Percentiles rank a stretch among this genome's conserved stretches.
phyloP scores from a whole-genome alignment of 2,888 invertebrate genomes.

The Cryptus armator region DNA sequence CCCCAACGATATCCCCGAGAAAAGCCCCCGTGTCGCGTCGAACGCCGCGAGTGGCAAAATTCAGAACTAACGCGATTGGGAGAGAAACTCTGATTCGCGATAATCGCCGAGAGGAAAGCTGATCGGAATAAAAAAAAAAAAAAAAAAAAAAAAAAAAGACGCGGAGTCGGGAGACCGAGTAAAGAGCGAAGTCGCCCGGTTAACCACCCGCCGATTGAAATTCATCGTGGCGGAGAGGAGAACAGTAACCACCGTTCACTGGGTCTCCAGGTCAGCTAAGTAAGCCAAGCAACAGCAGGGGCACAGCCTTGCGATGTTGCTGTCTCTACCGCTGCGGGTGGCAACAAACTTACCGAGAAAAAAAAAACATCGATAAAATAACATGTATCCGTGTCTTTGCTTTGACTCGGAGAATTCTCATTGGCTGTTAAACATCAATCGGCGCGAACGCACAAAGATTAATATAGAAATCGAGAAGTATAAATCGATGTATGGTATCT shows the following conservation, averaged over 20 bases:
- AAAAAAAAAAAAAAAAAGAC: not conserved
- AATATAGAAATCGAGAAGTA: not conserved
- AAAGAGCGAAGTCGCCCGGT: slow-evolving; percentile 1
- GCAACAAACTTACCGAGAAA: slow-evolving; percentile 24
- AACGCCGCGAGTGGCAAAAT: not conserved
- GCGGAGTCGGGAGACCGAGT: not conserved
- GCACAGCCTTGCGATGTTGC: slow-evolving; percentile 41
- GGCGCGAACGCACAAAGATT: not conserved
- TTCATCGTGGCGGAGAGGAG: slow-evolving; percentile 73
- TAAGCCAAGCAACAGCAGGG: slow-evolving; percentile 78
- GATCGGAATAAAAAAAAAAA: slow-evolving; percentile 18
- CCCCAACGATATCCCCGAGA: too few relatives aligned
- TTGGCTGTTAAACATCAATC: not conserved
- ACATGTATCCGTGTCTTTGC: not conserved
- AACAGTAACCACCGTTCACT: slow-evolving; percentile 76
- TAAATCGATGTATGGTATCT: not conserved
- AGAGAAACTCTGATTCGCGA: not conserved
- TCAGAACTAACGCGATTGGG: not conserved
- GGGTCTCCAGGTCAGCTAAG: slow-evolving; percentile 84
- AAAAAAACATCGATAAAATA: not conserved
- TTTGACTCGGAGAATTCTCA: not conserved
- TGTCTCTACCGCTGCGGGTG: slow-evolving; percentile 23
- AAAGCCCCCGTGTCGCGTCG: not conserved
- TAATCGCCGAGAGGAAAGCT: slow-evolving; percentile 9
- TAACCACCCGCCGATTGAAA: slow-evolving; percentile 73